Evolutionary conservation across 2,888 invertebrate genomes (phyloP), one percentile per base, ranked within the genome.

Genomic region (Erannis defoliaria): DNA sequence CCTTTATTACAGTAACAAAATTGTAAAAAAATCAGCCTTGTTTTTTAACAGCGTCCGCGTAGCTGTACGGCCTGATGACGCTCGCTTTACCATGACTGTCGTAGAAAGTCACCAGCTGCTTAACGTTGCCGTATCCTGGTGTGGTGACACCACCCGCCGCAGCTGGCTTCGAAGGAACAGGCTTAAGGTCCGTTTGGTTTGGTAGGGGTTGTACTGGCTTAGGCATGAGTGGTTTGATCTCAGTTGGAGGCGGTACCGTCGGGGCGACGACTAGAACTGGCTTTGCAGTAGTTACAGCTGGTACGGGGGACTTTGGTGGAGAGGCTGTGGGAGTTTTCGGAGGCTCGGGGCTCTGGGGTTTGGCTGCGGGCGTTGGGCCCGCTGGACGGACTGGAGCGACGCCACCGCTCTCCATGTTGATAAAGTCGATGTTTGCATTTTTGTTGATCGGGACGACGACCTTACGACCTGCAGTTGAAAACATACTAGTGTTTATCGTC

Each of bases 31-130:
- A 42, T 82, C 75, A 86, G 49, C 91, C 92, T 70, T 92, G 89
- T 71, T 90, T 92, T 71, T 90, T 92, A n/a, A 92, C 93, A 23
- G 93, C 90, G 68, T 88, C 85, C 55, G 90, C 90, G 75, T 93
- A 93, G 50, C 82, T 84, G 74, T 91, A 89, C 0, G 93, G 93
- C 12, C 93, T 82, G 49, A 93, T 90, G 0, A 77, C 78, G 54
- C 91, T 91, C 1, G 75, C 89, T 61, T 90, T 89, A 26, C 93
- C 93, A 63, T 86, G 88, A 54, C 82, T 86, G 53, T 93, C 88
- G 68, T 92, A 93, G 74, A 84, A 93, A 54, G 81, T 89, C 51
- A 93, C 68, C 2, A 93, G 82, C 23, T 86, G 81, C 63, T 92
- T 84, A 0, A 93, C 93, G 50, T 76, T 86, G 19, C 93, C 90